A percentile compares a stretch with the other conserved stretches of the same genome.
Evolutionary conservation across 2,888 invertebrate genomes (phyloP).

Genomic region (Brassicogethes aeneus): DNA sequence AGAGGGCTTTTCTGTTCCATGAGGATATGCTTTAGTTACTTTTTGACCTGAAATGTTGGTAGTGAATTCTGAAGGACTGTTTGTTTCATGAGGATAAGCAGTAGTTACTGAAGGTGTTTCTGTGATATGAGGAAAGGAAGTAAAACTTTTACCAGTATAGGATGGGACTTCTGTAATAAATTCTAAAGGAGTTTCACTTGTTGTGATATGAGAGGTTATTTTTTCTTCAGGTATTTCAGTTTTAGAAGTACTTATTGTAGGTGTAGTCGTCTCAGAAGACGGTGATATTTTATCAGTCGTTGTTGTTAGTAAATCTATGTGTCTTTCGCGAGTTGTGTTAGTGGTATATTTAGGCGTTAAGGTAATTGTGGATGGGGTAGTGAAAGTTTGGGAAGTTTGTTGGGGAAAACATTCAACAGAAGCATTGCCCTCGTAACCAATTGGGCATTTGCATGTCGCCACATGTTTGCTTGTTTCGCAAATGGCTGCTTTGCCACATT

Average conservation of each 20-base stretch:
- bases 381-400: constrained; percentile 1
- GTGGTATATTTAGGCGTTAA: constrained; percentile 3
- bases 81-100: too few relatives aligned
- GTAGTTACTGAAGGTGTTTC: too few relatives aligned
- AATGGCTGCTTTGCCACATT: constrained; percentile 42
- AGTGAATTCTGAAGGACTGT: neutral
- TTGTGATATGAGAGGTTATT: too few relatives aligned
- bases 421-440: constrained; percentile 46
- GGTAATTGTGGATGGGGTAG: constrained; percentile 7
- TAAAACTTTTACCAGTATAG: too few relatives aligned
- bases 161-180: too few relatives aligned
- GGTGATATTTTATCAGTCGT: neutral
- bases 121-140: too few relatives aligned
- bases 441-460: constrained; percentile 40
- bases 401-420: constrained; percentile 39
- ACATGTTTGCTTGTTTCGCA: constrained; percentile 45
- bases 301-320: neutral
- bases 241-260: too few relatives aligned
- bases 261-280: neutral
- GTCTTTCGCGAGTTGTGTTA: neutral
- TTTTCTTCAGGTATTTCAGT: too few relatives aligned
- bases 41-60: neutral
- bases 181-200: too few relatives aligned
- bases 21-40: constrained; percentile 3
- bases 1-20: constrained; percentile 8